Conservation (phyloP, 2,113 vertebrate species). For the Artemisiospiza belli region DNA sequence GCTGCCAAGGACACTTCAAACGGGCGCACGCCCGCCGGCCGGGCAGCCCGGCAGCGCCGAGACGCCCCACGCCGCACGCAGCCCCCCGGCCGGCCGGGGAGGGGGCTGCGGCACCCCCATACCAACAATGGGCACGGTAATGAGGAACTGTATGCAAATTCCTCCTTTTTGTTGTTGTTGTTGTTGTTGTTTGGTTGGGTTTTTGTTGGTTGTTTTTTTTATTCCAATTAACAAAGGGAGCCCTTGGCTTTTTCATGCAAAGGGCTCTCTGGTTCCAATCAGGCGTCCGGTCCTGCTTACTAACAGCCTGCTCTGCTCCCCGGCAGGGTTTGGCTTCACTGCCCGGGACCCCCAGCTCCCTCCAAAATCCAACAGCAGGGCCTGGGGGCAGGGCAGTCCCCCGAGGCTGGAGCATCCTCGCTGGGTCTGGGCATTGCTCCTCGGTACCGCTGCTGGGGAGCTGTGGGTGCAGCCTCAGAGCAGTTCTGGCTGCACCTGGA, state of each 20-base stretch:
- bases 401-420: fast-evolving
- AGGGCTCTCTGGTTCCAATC: slow-evolving; percentile 61
- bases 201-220: background rate
- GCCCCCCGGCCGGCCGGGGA: background rate
- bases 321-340: background rate
- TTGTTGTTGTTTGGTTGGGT: background rate
- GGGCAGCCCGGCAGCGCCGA: background rate
- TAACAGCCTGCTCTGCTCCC: background rate
- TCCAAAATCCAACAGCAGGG: background rate
- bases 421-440: background rate
- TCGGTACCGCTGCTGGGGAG: background rate
- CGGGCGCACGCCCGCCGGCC: slow-evolving; percentile 18
- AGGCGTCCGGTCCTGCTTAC: slow-evolving; percentile 6
- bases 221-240: slow-evolving; percentile 68
- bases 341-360: background rate
- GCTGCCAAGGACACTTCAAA: slow-evolving; percentile 77
- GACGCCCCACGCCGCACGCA: background rate
- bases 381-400: background rate
- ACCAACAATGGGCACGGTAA: slow-evolving; percentile 56
- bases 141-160: slow-evolving; percentile 64
- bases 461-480: background rate
- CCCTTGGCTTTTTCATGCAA: slow-evolving; percentile 62
- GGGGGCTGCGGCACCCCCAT: background rate
- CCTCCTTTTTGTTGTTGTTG: background rate
- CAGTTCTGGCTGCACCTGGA: background rate